Percentiles rank a stretch among this genome's conserved stretches.
phyloP scores from a whole-genome alignment of 2,888 invertebrate genomes.

The Orthosia gothica region DNA sequence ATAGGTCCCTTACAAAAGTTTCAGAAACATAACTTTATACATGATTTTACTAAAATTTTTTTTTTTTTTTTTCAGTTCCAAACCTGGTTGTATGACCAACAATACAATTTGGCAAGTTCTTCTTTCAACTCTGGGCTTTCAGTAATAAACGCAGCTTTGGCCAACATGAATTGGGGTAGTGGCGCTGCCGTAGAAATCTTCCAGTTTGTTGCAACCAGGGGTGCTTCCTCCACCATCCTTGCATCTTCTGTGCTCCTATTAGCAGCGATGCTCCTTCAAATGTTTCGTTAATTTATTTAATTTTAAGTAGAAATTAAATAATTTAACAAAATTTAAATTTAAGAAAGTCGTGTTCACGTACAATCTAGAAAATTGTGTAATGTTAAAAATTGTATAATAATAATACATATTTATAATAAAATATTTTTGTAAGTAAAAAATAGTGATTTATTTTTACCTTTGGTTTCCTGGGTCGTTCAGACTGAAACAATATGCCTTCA shows the following conservation, averaged over 20 bases:
- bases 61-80: slow-evolving; percentile 79
- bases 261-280: slow-evolving; percentile 73
- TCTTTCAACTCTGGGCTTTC: slow-evolving; percentile 74
- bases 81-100: slow-evolving; percentile 80
- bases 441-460: not conserved
- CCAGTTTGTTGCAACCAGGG: slow-evolving; percentile 68
- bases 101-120: slow-evolving; percentile 73
- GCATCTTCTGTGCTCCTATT: slow-evolving; percentile 77
- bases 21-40: too few relatives aligned
- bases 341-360: slow-evolving; percentile 34
- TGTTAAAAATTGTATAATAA: slow-evolving; percentile 4
- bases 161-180: slow-evolving; percentile 84
- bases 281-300: slow-evolving; percentile 73
- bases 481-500: too few relatives aligned
- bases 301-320: slow-evolving; percentile 54
- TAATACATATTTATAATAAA: slow-evolving; percentile 26
- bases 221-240: slow-evolving; percentile 73
- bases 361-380: slow-evolving; percentile 28
- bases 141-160: slow-evolving; percentile 75
- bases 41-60: too few relatives aligned
- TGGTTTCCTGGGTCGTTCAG: too few relatives aligned
- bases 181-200: slow-evolving; percentile 74
- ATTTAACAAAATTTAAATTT: slow-evolving; percentile 26
- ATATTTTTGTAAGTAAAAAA: slow-evolving; percentile 53
- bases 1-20: too few relatives aligned